Evolutionary conservation across 92 coral and sea anemone genomes (phyloP).

Genomic region (Metridium senile): DNA sequence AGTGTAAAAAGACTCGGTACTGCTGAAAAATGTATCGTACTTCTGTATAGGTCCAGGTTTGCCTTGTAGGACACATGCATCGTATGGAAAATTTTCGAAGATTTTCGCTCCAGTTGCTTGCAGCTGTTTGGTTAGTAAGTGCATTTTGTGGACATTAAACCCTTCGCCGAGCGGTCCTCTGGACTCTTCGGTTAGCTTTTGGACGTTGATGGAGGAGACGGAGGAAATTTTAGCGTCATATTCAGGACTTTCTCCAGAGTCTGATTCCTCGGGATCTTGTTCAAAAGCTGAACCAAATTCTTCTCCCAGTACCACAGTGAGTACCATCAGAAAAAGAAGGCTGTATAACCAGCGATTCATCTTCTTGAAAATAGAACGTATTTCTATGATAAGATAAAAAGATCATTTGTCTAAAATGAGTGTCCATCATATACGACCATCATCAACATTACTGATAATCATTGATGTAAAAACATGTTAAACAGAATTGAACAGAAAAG

Average conservation of each 20-base stretch:
- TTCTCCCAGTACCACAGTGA: too few relatives aligned
- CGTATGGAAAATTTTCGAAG: conserved; percentile 10
- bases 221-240: background rate
- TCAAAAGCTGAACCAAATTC: background rate
- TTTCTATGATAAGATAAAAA: too few relatives aligned
- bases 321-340: background rate
- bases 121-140: conserved; percentile 43
- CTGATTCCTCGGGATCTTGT: background rate
- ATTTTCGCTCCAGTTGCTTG: conserved; percentile 43
- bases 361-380: too few relatives aligned
- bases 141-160: conserved; percentile 45
- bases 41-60: conserved; percentile 9
- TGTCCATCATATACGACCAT: too few relatives aligned
- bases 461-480: too few relatives aligned
- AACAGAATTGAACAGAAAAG: too few relatives aligned
- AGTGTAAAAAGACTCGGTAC: conserved; percentile 49
- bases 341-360: too few relatives aligned
- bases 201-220: too few relatives aligned
- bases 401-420: too few relatives aligned
- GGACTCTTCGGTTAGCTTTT: background rate
- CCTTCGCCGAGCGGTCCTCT: conserved; percentile 48
- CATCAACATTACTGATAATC: too few relatives aligned
- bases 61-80: background rate
- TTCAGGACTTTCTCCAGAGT: background rate
- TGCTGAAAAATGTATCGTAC: conserved; percentile 23